phyloP scores from a whole-genome alignment of 2,113 vertebrate species.

The Erythrolamprus reginae region DNA sequence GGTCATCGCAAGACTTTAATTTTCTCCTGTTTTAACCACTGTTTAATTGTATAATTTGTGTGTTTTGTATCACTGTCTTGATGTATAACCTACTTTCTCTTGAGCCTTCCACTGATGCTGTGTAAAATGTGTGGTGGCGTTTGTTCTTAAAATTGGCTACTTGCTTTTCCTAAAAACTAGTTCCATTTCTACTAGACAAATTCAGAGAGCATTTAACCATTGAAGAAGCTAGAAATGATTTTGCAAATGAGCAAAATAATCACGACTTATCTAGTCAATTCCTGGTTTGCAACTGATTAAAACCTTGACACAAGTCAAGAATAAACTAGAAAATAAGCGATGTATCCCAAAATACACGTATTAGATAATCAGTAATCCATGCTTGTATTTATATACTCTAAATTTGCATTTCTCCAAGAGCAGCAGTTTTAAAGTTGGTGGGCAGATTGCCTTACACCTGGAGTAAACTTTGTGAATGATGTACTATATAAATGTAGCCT shows the following conservation, averaged over 20 bases:
- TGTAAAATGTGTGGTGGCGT: not conserved
- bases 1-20: not conserved
- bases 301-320: not conserved
- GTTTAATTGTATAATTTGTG: not conserved
- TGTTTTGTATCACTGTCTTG: not conserved
- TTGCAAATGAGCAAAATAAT: too few relatives aligned
- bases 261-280: too few relatives aligned
- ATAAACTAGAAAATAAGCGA: too few relatives aligned
- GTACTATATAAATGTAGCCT: not conserved
- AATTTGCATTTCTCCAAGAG: not conserved
- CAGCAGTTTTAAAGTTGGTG: not conserved
- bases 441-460: not conserved
- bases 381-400: not conserved
- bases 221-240: too few relatives aligned
- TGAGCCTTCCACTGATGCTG: not conserved
- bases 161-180: not conserved
- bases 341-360: not conserved
- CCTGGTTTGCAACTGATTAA: not conserved
- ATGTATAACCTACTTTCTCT: not conserved
- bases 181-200: too few relatives aligned
- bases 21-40: not conserved
- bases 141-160: not conserved
- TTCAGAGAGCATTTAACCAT: too few relatives aligned
- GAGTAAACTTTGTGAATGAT: not conserved
- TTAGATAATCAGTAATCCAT: not conserved